Base-by-base conservation (phyloP, 2,113 vertebrate genomes). In the Pterocles orientalis region DNA sequence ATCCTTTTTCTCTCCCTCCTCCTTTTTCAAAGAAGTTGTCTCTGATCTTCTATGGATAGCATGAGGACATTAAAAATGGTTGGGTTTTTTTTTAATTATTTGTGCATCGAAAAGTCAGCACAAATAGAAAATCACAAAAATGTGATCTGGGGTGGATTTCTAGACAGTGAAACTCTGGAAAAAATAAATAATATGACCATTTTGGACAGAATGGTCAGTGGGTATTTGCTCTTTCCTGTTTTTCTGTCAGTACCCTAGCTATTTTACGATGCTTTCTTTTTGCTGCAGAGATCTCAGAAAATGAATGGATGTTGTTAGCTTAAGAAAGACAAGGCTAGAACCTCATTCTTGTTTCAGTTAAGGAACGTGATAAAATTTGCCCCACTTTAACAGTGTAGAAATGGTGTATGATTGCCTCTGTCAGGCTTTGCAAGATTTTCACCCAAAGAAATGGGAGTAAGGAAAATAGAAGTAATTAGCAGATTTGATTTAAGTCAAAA, bases 1-100 rank as follows among this genome's bases (percentile, higher is more conserved):
- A 57, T 9, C 2, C 2, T 69, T 62, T 78, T 53, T 28, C 15
- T 53, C 76, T 3, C 9, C 5, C 3, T 3, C 1, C 2, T 6
- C 1, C 1, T 50, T 33, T 53, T n/a, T 16, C 8, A 47, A 90
- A 34, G n/a, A 51, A 10, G 11, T 34, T 84, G 6, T 3, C 17
- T 70, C 26, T 61, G 9, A 28, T 50, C 5, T 73, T 82, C 28
- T 31, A 3, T 24, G 26, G 15, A 62, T 73, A 6, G 12, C 4
- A 61, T 43, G 11, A 69, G 11, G 41, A 33, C 11, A 56, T 70
- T 20, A 60, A 81, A 92, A 56, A 0, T 4, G 29, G 19, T 39
- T 39, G 8, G 3, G 6, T 9, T 24, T 18, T 19, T 72, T 31
- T 53, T 41, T 41, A 41, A 9, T 86, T 45, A 3, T 36, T 53